Conservation (phyloP, 1,140 invertebrate species). For the Bilobella aurantiaca region DNA sequence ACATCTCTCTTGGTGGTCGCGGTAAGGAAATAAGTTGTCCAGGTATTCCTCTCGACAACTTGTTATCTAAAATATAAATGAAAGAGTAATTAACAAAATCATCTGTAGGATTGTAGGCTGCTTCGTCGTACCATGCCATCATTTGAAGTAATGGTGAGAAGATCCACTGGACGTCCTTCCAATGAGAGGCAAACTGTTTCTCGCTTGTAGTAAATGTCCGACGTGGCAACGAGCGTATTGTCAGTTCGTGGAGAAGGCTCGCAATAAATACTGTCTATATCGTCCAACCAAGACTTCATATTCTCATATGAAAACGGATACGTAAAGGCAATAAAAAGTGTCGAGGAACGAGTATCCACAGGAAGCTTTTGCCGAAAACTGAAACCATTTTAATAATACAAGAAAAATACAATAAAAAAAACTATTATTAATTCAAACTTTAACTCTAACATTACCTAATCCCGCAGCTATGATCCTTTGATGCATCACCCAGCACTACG, state of each 20-base stretch:
- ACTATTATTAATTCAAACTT: too few species aligned
- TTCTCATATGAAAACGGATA: slow-evolving; percentile 81
- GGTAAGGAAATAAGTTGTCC: slow-evolving; percentile 64
- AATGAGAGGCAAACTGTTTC: slow-evolving; percentile 71
- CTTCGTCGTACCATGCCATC: too few species aligned
- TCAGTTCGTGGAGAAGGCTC: neutral
- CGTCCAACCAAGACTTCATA: slow-evolving; percentile 56
- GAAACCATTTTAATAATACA: too few species aligned
- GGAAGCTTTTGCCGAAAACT: slow-evolving; percentile 67
- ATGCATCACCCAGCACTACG: neutral
- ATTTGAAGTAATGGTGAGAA: slow-evolving; percentile 76
- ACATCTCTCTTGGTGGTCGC: slow-evolving; percentile 53
- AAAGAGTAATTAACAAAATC: too few species aligned
- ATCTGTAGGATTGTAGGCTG: too few species aligned
- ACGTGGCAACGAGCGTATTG: slow-evolving; percentile 31
- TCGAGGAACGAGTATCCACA: slow-evolving; percentile 54
- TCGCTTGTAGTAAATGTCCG: slow-evolving; percentile 68
- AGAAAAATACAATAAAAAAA: neutral
- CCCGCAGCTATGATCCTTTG: neutral
- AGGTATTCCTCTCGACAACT: slow-evolving; percentile 57
- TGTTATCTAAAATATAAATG: too few species aligned
- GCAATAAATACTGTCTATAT: slow-evolving; percentile 46
- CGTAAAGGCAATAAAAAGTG: slow-evolving; percentile 81
- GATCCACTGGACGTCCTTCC: slow-evolving; percentile 70
- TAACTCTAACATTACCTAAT: too few species aligned